Conservation (phyloP, 2,888 invertebrate genomes). For the Eristalis arbustorum region DNA sequence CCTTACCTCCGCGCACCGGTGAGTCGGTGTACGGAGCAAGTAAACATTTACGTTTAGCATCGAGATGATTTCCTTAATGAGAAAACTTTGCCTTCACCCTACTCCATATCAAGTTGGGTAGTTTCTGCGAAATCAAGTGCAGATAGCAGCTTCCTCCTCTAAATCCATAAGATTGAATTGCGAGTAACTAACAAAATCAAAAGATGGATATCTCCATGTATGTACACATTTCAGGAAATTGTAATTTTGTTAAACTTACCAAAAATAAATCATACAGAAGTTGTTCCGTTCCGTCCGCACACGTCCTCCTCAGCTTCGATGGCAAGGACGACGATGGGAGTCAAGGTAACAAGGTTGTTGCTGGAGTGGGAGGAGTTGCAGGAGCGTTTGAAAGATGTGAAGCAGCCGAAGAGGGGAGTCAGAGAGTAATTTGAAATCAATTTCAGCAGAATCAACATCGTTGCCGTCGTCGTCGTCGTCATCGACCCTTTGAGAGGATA, state of each 20-base stretch:
- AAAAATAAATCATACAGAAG: constrained; percentile 19
- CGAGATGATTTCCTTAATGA: constrained; percentile 65
- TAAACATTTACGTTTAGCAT: constrained; percentile 61
- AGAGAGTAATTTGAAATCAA: constrained; percentile 37
- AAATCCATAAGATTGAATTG: constrained; percentile 26
- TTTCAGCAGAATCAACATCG: constrained; percentile 32
- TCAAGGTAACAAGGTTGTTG: not conserved
- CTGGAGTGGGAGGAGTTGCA: too few relatives aligned
- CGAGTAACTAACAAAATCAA: constrained; percentile 26
- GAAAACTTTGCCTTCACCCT: constrained; percentile 49
- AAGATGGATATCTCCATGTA: not conserved
- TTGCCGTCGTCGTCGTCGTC: not conserved
- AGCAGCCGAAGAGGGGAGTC: not conserved
- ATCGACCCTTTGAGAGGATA: constrained; percentile 12
- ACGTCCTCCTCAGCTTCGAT: not conserved
- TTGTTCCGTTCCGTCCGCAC: not conserved
- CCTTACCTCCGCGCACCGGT: not conserved
- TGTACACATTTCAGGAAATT: constrained; percentile 7
- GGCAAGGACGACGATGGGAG: not conserved
- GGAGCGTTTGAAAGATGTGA: not conserved
- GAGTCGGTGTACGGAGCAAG: constrained; percentile 13
- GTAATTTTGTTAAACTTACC: constrained; percentile 42
- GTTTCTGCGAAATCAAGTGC: not conserved
- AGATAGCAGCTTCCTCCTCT: not conserved
- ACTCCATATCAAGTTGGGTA: not conserved